A percentile compares a stretch with the other conserved stretches of the same genome.
Conservation (phyloP, 2,797 vertebrate species). For the Anas capensis region DNA sequence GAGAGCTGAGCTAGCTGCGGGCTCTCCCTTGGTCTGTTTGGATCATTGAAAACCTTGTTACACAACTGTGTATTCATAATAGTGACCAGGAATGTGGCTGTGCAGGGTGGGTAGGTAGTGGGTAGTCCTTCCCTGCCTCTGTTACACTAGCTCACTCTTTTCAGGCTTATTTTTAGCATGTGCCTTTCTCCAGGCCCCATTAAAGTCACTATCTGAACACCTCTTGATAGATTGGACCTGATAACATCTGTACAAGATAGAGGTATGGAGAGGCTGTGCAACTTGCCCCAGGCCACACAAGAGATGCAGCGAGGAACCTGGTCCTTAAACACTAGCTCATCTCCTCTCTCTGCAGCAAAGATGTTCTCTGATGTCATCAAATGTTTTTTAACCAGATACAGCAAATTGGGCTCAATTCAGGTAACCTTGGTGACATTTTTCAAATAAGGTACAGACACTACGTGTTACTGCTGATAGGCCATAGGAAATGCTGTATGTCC, state of each 20-base stretch:
- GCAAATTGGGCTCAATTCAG: not conserved
- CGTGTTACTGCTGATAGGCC: not conserved
- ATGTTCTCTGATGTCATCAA: not conserved
- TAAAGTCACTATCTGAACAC: not conserved
- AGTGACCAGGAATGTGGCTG: slow-evolving; percentile 20
- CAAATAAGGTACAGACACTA: not conserved
- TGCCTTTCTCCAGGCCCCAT: not conserved
- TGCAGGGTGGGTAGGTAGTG: not conserved
- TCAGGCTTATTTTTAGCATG: not conserved
- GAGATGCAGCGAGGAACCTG: not conserved
- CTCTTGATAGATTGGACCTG: not conserved
- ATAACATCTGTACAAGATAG: slow-evolving; percentile 43
- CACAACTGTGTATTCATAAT: not conserved
- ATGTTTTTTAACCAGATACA: not conserved
- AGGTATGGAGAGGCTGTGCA: not conserved
- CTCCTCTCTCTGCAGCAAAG: rapidly evolving
- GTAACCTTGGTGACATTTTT: not conserved
- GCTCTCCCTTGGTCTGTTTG: not conserved
- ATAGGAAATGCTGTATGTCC: not conserved
- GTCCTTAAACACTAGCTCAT: not conserved
- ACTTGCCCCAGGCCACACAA: not conserved
- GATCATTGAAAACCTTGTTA: not conserved
- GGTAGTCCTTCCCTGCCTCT: not conserved
- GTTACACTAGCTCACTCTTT: not conserved
- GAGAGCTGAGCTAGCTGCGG: not conserved